Conservation (phyloP, 2,113 vertebrate species). For the Hylia prasina region DNA sequence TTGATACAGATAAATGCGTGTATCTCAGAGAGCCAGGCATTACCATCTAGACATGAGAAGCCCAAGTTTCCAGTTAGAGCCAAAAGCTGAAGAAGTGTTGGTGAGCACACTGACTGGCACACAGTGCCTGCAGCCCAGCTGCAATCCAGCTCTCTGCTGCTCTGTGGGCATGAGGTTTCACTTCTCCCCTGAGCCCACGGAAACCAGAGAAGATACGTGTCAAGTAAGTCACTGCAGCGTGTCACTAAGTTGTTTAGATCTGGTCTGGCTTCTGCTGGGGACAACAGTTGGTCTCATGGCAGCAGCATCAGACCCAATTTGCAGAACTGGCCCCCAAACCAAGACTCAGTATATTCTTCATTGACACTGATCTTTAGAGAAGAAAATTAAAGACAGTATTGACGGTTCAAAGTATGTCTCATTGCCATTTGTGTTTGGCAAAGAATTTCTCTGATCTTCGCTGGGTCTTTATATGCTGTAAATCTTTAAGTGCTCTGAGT, state of each 20-base stretch:
- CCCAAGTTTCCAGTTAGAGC: background rate
- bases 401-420: background rate
- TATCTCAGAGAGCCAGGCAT: background rate
- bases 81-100: background rate
- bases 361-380: background rate
- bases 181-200: background rate
- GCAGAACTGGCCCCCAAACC: background rate
- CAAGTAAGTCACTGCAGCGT: background rate
- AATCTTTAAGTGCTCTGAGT: background rate
- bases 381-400: background rate
- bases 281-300: background rate
- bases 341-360: background rate
- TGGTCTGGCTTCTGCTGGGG: background rate
- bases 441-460: slow-evolving; percentile 1
- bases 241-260: background rate
- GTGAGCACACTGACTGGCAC: background rate
- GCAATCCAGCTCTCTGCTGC: background rate
- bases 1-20: background rate
- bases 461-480: background rate
- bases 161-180: background rate
- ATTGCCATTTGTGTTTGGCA: background rate
- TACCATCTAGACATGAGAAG: background rate
- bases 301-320: background rate
- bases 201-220: background rate
- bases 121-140: background rate